Evolutionary conservation across 64 coral and sea anemone genomes (phyloP), one percentile per base, ranked within the genome.

Genomic region (Orbicella faveolata): DNA sequence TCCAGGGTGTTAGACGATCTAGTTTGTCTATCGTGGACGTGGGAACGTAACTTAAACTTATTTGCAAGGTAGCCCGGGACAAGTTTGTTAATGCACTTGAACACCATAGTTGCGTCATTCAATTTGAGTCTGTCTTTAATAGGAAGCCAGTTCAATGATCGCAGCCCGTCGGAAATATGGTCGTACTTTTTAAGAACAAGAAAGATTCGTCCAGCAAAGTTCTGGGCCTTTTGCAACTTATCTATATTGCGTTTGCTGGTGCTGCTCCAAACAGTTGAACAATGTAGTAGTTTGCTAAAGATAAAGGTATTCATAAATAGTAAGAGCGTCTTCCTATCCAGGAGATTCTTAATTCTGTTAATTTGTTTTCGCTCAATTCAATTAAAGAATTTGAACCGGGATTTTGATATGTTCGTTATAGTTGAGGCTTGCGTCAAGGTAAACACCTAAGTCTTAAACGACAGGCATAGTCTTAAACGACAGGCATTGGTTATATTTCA

Each of bases 131-230:
- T 76, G 36, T 76, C 75, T 76, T 17, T 76, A 76, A 76, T 76
- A 51, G 75, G 36, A 76, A 76, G 75, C 75, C 75, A 76, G 6
- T 76, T 76, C 75, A 76, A 15, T 48, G 75, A 48, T 76, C 75
- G 75, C 75, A 76, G 17, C 75, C 75, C 75, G 44, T 76, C 75
- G 36, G 75, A 76, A 76, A 76, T 76, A 76, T 76, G 75, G 25
- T 74, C 70, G 34, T 74, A 74, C 70, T 74, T 74, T 74, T 2
- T 35, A 1, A 57, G 54, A 11, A 9, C 9, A 9, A 57, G 10
- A 53, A 53, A 6, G 52, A 53, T 57, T 57, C 54, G 54, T 57
- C 54, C 54, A 57, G 52, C 52, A 10, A 53, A 53, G 10, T 53
- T 53, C 10, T 53, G 52, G 52, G 10, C 52, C 10, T 53, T 53